Percentiles rank a stretch among this genome's conserved stretches.
Conservation (phyloP, 2,113 vertebrate species). For the Mohoua ochrocephala region DNA sequence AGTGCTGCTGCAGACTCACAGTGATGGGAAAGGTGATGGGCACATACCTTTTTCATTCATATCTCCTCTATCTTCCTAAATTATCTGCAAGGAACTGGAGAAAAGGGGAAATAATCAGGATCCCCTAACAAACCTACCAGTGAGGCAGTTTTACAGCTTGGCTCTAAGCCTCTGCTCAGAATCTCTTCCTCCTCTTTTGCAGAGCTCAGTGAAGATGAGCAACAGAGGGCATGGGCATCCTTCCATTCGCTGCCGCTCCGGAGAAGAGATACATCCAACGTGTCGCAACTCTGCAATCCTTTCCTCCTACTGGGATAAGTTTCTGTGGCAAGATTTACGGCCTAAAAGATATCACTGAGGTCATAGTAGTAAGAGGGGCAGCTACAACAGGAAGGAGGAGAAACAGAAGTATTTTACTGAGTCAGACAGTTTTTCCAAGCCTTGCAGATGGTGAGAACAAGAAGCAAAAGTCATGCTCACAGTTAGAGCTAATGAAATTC, state of each 20-base stretch:
- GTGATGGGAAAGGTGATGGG: neutral
- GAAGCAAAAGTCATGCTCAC: neutral
- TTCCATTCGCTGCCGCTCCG: neutral
- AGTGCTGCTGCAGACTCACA: neutral
- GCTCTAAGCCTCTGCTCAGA: neutral
- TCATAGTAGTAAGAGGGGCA: neutral
- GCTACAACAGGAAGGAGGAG: neutral
- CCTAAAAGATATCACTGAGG: neutral
- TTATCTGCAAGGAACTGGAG: neutral
- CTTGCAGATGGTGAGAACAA: neutral
- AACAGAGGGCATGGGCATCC: neutral
- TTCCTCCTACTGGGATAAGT: neutral
- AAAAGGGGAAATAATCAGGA: neutral
- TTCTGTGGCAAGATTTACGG: neutral
- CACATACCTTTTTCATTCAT: neutral
- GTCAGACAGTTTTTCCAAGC: neutral
- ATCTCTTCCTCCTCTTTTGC: neutral
- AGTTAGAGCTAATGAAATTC: slow-evolving; percentile 6
- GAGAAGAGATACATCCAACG: neutral
- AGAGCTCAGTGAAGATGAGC: neutral
- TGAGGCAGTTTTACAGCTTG: neutral
- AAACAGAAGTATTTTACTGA: neutral
- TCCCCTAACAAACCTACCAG: neutral
- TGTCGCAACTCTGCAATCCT: neutral
- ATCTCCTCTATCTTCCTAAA: neutral